phyloP scores from a whole-genome alignment of 2,888 invertebrate genomes.

The Campopleginae sp. region DNA sequence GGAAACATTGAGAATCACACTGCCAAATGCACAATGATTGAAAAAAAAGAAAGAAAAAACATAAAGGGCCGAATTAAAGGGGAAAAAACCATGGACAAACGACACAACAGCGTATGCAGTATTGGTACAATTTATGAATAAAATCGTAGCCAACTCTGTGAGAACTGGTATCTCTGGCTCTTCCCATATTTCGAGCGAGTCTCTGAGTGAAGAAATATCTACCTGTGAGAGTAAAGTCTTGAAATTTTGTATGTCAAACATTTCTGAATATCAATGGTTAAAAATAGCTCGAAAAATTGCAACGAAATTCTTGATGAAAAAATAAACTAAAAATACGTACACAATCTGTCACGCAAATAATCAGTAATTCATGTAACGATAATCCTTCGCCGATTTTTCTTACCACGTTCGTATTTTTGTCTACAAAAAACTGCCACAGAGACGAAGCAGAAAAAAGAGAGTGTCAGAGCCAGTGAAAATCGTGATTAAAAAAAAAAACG shows the following conservation, averaged over 20 bases:
- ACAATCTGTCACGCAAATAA: not conserved
- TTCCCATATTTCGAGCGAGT: conserved; percentile 26
- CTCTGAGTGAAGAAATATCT: not conserved
- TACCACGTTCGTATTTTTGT: not conserved
- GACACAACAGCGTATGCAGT: conserved; percentile 37
- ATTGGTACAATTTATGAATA: conserved; percentile 48
- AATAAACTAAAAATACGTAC: not conserved
- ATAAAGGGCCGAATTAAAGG: conserved; percentile 34
- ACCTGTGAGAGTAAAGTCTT: not conserved
- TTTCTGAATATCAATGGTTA: not conserved
- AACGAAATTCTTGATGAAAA: not conserved
- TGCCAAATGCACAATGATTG: conserved; percentile 76
- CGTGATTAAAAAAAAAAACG: conserved; percentile 55
- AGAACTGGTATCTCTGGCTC: conserved; percentile 46
- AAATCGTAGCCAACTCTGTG: conserved; percentile 46
- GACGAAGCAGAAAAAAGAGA: conserved; percentile 22
- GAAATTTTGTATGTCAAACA: not conserved
- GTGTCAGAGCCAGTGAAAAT: conserved; percentile 46
- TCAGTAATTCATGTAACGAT: not conserved
- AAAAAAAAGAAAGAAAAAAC: conserved; percentile 55
- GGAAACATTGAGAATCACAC: conserved; percentile 74
- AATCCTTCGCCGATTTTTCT: conserved; percentile 16
- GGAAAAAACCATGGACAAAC: conserved; percentile 19
- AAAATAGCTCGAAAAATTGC: not conserved
- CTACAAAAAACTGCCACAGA: conserved; percentile 37